Conservation (phyloP, 2,113 vertebrate genomes). For the Opisthocomus hoazin region DNA sequence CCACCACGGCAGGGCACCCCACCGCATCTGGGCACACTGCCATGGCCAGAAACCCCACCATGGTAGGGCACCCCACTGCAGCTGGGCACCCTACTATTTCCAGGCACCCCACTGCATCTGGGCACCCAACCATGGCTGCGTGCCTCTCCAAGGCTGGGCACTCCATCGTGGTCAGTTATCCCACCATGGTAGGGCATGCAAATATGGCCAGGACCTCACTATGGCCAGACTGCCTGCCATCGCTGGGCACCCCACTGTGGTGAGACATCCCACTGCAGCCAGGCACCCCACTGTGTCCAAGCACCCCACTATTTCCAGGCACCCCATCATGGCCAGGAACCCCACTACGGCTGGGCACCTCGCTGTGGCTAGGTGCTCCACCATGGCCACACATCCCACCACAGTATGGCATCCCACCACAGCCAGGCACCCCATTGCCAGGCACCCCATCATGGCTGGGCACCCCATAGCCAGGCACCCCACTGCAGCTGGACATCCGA, state of each 20-base stretch:
- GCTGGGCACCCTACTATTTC: no score
- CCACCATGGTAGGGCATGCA: no score
- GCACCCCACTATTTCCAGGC: no score
- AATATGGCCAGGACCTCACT: no score
- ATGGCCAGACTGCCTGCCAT: background rate
- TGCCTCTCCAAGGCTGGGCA: no score
- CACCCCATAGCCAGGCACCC: background rate
- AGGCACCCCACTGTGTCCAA: background rate
- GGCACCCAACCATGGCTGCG: background rate
- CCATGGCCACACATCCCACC: background rate
- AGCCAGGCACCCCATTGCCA: background rate
- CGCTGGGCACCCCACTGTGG: background rate
- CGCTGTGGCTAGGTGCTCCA: no score
- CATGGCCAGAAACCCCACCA: background rate
- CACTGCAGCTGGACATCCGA: no score
- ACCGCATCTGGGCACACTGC: background rate
- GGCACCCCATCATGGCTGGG: background rate
- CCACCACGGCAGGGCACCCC: background rate
- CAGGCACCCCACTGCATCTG: background rate
- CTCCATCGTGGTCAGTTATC: background rate
- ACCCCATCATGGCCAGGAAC: background rate
- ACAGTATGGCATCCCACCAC: no score
- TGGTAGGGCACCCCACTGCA: no score
- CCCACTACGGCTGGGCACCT: background rate
- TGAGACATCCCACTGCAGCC: no score